phyloP scores from a whole-genome alignment of 2,797 vertebrate genomes.

The Austrolebias charrua region DNA sequence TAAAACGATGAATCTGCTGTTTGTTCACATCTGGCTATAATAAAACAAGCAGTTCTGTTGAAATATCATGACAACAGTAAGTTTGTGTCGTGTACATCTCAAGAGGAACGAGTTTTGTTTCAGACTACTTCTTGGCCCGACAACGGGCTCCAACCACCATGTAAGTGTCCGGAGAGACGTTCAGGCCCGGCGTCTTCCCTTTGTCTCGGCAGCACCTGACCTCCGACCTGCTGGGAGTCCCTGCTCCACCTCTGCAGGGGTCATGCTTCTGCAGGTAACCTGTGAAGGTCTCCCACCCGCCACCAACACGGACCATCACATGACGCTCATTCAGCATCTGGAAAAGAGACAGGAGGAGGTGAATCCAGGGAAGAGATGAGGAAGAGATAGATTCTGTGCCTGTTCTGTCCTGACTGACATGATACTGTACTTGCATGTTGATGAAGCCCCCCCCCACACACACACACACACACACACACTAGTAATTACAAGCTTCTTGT shows the following conservation, averaged over 20 bases:
- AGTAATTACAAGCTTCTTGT: constrained; percentile 67
- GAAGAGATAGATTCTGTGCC: constrained; percentile 5
- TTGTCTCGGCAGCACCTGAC: constrained; percentile 83
- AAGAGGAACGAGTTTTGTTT: neutral
- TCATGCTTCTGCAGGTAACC: constrained; percentile 95
- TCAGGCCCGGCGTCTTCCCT: constrained; percentile 78
- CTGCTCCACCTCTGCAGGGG: constrained; percentile 84
- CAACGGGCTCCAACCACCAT: constrained; percentile 92
- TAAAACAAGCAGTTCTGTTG: too few relatives aligned
- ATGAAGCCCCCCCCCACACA: constrained; percentile 17
- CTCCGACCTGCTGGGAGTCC: constrained; percentile 78
- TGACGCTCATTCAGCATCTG: constrained; percentile 98
- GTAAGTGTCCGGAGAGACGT: constrained; percentile 89
- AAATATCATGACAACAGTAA: neutral
- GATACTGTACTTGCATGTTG: constrained; percentile 20
- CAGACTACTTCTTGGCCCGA: constrained; percentile 80
- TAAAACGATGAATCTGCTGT: too few relatives aligned
- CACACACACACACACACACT: constrained; percentile 34
- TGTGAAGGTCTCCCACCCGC: constrained; percentile 95
- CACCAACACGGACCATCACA: constrained; percentile 96
- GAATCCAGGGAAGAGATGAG: constrained; percentile 6
- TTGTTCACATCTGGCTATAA: too few relatives aligned
- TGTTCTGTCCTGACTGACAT: constrained; percentile 8
- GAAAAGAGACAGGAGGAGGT: constrained; percentile 34
- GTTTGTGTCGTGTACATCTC: constrained; percentile 5